Percentiles rank a stretch among this genome's conserved stretches.
These are phyloP conservation scores for Nomada goodeniana DNA, from an alignment of 2,888 invertebrate species.

Conservation along the genomic window DNA sequence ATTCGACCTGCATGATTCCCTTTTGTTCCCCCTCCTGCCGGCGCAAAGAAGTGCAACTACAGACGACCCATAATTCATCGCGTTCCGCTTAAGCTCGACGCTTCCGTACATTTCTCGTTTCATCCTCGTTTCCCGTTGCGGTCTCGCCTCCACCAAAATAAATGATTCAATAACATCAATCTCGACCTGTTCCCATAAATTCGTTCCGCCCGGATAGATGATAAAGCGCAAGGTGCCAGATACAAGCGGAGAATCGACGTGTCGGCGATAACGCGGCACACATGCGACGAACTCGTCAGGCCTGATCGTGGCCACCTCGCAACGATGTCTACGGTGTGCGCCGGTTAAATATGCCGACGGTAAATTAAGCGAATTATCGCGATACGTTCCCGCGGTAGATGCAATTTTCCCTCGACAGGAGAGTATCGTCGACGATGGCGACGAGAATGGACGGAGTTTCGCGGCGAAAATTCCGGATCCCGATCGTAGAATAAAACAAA, in stretches of 20 bases:
- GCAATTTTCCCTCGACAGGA: too few species aligned
- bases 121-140: not conserved
- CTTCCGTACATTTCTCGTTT: not conserved
- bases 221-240: not conserved
- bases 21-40: not conserved
- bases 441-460: too few species aligned
- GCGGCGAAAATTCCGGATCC: not conserved
- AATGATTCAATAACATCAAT: not conserved
- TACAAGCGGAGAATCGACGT: constrained; percentile 19
- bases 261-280: constrained; percentile 29
- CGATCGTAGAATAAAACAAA: not conserved
- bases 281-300: constrained; percentile 51
- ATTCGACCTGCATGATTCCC: constrained; percentile 8
- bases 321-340: constrained; percentile 14
- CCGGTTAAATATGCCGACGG: not conserved
- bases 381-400: not conserved
- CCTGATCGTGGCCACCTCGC: constrained; percentile 51
- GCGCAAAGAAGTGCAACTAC: constrained; percentile 9
- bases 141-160: not conserved
- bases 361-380: not conserved
- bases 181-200: constrained; percentile 5
- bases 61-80: not conserved
- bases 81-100: not conserved
- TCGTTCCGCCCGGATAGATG: not conserved
- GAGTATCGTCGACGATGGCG: too few species aligned